These are phyloP conservation scores for Onychomys leucogaster DNA, from an alignment of 2,797 vertebrate genomes.

Conservation along the genomic window DNA sequence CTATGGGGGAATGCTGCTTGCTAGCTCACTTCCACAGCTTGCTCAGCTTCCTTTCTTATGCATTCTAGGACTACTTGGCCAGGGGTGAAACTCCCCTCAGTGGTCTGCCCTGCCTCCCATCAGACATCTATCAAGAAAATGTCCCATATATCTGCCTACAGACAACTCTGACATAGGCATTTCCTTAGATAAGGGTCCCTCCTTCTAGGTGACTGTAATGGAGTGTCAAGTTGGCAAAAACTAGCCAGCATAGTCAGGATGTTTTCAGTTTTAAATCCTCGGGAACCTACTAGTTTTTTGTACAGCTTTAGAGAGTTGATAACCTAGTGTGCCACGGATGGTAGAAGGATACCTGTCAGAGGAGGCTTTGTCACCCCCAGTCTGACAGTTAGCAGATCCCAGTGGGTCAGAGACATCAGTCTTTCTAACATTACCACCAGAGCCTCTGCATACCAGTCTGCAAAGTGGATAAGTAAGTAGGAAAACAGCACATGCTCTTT, in stretches of 20 bases:
- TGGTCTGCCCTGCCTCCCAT: neutral
- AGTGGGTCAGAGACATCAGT: neutral
- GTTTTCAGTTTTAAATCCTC: neutral
- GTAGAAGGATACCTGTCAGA: neutral
- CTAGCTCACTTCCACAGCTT: no score
- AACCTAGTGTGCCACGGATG: neutral
- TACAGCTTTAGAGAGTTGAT: neutral
- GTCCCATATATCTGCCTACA: neutral
- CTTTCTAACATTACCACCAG: neutral
- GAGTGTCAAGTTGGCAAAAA: neutral
- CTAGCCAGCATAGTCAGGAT: neutral
- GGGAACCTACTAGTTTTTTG: neutral
- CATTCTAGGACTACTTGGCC: neutral
- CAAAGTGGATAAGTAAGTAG: neutral
- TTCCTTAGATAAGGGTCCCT: neutral
- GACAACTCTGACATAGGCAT: neutral
- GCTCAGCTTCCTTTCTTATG: neutral
- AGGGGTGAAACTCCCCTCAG: neutral
- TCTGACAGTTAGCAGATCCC: neutral
- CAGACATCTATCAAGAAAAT: neutral
- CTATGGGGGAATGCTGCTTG: neutral
- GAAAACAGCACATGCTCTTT: neutral
- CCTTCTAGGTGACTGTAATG: no score
- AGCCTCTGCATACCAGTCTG: neutral
- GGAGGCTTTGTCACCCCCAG: rapidly evolving